These are phyloP conservation scores for Ranitomeya variabilis DNA, from an alignment of 2,113 vertebrate species.

Conservation along the genomic window DNA sequence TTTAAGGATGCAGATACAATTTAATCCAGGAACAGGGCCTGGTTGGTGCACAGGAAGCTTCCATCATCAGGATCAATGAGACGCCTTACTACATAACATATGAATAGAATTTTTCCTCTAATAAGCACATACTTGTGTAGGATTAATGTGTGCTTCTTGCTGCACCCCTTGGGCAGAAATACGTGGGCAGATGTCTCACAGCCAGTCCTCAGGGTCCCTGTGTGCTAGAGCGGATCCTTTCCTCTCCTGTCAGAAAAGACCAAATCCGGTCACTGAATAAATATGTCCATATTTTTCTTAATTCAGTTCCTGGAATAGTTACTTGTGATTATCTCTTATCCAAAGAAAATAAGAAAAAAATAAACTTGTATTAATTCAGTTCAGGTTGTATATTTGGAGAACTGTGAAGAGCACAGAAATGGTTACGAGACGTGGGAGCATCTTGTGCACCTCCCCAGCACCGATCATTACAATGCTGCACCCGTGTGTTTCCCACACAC, in stretches of 20 bases:
- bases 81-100: not conserved
- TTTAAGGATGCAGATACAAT: no score
- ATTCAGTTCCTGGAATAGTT: not conserved
- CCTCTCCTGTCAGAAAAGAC: not conserved
- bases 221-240: not conserved
- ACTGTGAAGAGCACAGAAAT: not conserved
- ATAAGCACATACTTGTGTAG: not conserved
- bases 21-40: no score
- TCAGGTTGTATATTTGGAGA: not conserved
- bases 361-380: not conserved
- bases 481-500: slow-evolving; percentile 40
- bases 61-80: not conserved
- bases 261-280: no score
- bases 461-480: slow-evolving; percentile 37
- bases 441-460: not conserved
- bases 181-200: not conserved
- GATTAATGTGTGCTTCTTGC: not conserved
- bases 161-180: not conserved
- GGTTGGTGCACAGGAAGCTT: not conserved
- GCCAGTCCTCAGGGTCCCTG: not conserved
- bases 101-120: not conserved
- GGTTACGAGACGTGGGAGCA: slow-evolving; percentile 22
- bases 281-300: not conserved
- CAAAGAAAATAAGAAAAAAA: not conserved
- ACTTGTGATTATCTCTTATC: not conserved